Evolutionary conservation across 2,888 invertebrate genomes (phyloP), one percentile per base, ranked within the genome.

Genomic region (Ditylenchus weischeri): DNA sequence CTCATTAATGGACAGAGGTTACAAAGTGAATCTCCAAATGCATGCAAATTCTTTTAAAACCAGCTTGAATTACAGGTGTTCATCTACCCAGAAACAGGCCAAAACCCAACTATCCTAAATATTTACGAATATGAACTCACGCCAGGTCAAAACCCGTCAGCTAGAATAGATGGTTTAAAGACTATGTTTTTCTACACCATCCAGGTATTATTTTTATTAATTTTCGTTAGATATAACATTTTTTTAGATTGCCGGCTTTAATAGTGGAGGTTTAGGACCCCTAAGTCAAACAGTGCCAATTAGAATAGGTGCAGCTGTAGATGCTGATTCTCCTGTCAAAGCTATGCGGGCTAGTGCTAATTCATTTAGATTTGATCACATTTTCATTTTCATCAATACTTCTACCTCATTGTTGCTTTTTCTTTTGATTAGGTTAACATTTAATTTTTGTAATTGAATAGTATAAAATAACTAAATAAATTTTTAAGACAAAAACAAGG

Each of bases 101-200:
- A 75, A n/a, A 19, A 68, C 23, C 75, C 74, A 0, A 66, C 70
- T 18, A 72, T 73, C 19, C 71, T 80, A 10, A 70, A 69, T 7
- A 72, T 80, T 69, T 72, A 74, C 0, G 72, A 78, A 29, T 69
- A 74, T 13, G 72, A 74, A 29, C 69, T 80, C 10, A 69, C 75
- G 13, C 75, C 77, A 63, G 72, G 71, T 11, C 62, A 66, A 1
- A 67, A 70, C 18, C 80, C 80, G 18, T 78, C 79, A 0, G 79
- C 79, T 1, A 68, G 78, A 13, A 70, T 80, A 19, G 79, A 80
- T 54, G 80, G 80, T 18, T 69, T 80, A 10, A 74, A 76, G 38
- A 61, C 76, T 5, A 78, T 79, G 78, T 79, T 76, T 65, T 76
- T 72, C 66, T 80, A 80, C 67, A 78, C 75, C 6, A 73, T 79